phyloP scores from a whole-genome alignment of 2,888 invertebrate species.

The Sphaeridia pumilis region DNA sequence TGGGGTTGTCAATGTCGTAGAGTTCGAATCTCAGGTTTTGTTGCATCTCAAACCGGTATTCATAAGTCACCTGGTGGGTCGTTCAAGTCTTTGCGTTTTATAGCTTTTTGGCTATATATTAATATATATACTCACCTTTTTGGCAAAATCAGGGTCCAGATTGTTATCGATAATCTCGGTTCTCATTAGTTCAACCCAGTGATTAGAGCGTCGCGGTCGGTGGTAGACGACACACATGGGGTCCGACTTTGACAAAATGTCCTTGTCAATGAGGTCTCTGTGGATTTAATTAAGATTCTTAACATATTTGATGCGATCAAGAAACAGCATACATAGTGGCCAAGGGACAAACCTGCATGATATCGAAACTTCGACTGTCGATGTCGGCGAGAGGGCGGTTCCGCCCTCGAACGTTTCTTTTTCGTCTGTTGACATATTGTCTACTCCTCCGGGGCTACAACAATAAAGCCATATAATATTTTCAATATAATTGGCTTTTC shows the following conservation, averaged over 20 bases:
- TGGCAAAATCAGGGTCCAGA: conserved; percentile 46
- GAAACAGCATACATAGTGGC: not conserved
- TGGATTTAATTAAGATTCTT: conserved; percentile 1
- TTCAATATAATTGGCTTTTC: not conserved
- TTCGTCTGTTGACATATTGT: not conserved
- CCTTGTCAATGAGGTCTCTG: conserved; percentile 44
- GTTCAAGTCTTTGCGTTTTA: not conserved
- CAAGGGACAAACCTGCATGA: conserved; percentile 28
- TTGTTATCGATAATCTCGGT: conserved; percentile 44
- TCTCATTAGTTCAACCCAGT: conserved; percentile 41
- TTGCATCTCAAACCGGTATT: conserved; percentile 48
- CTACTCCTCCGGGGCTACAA: not conserved
- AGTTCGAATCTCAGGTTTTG: conserved; percentile 44
- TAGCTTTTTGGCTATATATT: not conserved
- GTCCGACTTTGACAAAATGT: conserved; percentile 48
- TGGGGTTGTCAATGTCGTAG: conserved; percentile 41
- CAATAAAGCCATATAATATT: not conserved
- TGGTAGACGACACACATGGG: conserved; percentile 44
- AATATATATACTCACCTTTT: conserved; percentile 43
- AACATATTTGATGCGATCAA: not conserved
- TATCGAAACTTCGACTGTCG: conserved; percentile 35
- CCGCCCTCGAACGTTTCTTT: conserved; percentile 14
- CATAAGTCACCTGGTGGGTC: conserved; percentile 23
- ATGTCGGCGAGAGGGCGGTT: conserved; percentile 29
- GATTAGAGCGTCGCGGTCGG: conserved; percentile 39